These are phyloP conservation scores for Zaprionus taronus DNA, from an alignment of 1,140 invertebrate genomes.

Conservation along the genomic window DNA sequence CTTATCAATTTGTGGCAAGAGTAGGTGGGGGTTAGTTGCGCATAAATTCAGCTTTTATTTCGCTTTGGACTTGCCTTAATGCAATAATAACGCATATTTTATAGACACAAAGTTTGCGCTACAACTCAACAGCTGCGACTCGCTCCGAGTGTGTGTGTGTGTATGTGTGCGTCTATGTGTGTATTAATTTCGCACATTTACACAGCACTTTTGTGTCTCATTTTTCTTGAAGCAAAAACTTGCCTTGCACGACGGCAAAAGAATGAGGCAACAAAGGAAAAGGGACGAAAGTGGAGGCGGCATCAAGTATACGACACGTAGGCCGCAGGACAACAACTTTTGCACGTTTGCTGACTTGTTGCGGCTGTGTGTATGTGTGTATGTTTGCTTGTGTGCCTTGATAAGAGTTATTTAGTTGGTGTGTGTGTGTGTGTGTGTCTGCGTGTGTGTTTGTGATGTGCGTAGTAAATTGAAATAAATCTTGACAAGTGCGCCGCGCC, in stretches of 20 bases:
- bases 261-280: constrained; percentile 17
- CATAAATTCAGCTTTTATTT: constrained; percentile 63
- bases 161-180: constrained; percentile 32
- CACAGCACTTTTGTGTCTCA: constrained; percentile 69
- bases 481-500: constrained; percentile 57
- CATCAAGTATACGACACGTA: constrained; percentile 51
- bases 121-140: constrained; percentile 26
- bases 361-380: constrained; percentile 26
- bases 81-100: constrained; percentile 67
- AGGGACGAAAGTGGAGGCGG: not conserved
- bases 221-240: constrained; percentile 55
- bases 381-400: constrained; percentile 37
- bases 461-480: constrained; percentile 68
- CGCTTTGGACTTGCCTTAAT: constrained; percentile 45
- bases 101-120: constrained; percentile 50
- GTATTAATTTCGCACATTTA: constrained; percentile 69
- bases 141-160: constrained; percentile 9
- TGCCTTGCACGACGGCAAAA: constrained; percentile 35
- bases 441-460: constrained; percentile 25
- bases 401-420: constrained; percentile 56
- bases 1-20: constrained; percentile 42
- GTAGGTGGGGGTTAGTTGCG: constrained; percentile 9
- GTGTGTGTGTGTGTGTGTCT: constrained; percentile 21
- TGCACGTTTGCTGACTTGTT: constrained; percentile 59
- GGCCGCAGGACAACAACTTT: constrained; percentile 44